A percentile compares a stretch with the other conserved stretches of the same genome.
These are phyloP conservation scores for Ganaspis brasiliensis DNA, from an alignment of 2,888 invertebrate species.

Conservation along the genomic window DNA sequence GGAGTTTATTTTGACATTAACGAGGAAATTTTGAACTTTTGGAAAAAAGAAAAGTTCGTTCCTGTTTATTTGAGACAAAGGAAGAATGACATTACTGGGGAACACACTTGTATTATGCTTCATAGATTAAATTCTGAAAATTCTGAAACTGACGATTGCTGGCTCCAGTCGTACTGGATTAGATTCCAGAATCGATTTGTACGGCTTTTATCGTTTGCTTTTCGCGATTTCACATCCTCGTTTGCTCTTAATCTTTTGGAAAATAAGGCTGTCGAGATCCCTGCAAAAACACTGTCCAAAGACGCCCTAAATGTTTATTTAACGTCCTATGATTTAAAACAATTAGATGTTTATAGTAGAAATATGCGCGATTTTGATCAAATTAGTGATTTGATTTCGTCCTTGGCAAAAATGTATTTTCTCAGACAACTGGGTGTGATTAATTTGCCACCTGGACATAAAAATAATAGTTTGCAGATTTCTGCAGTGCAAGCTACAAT, in stretches of 20 bases:
- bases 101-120: conserved; percentile 98
- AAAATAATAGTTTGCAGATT: conserved; percentile 80
- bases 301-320: conserved; percentile 87
- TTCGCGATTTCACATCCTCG: conserved; percentile 86
- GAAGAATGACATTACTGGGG: conserved; percentile 97
- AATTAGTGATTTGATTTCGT: conserved; percentile 92
- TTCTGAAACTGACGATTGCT: conserved; percentile 80
- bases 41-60: conserved; percentile 91
- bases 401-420: conserved; percentile 90
- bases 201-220: conserved; percentile 89
- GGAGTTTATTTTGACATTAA: conserved; percentile 98
- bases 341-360: conserved; percentile 93
- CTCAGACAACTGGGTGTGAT: conserved; percentile 74
- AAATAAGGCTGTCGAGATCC: conserved; percentile 83
- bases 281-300: conserved; percentile 83
- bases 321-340: conserved; percentile 91
- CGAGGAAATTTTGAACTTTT: conserved; percentile 93
- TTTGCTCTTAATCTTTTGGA: conserved; percentile 87
- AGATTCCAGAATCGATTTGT: conserved; percentile 94
- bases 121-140: conserved; percentile 85
- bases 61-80: conserved; percentile 97
- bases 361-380: conserved; percentile 97
- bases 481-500: conserved; percentile 93
- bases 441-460: conserved; percentile 68
- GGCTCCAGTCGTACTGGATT: conserved; percentile 90